Evolutionary conservation across 2,797 vertebrate genomes (phyloP).

Genomic region (Cephalopachus bancanus): DNA sequence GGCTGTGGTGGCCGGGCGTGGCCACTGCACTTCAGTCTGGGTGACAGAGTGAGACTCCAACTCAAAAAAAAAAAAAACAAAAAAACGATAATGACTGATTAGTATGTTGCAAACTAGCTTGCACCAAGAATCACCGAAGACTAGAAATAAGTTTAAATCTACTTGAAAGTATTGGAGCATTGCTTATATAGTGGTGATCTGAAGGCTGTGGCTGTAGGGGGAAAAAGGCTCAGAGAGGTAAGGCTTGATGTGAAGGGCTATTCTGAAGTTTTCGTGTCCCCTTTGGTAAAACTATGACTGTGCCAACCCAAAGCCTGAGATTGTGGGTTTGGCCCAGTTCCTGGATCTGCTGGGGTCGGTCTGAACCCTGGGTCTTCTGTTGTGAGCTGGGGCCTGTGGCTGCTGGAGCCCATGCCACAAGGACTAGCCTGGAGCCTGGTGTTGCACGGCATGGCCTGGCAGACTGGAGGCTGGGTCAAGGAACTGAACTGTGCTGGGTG

Average conservation of each 20-base stretch:
- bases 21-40: too few relatives aligned
- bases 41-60: too few relatives aligned
- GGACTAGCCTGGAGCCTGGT: background rate
- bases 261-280: background rate
- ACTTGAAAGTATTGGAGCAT: constrained; percentile 6
- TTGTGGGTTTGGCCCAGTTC: background rate
- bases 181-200: background rate
- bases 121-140: constrained; percentile 57
- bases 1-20: too few relatives aligned
- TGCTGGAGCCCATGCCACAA: background rate
- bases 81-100: background rate
- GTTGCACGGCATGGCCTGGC: background rate
- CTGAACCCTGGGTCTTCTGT: background rate
- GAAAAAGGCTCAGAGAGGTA: background rate
- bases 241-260: background rate
- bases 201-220: background rate
- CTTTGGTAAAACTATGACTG: background rate
- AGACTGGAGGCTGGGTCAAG: background rate
- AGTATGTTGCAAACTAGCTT: background rate
- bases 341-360: background rate
- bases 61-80: too few relatives aligned
- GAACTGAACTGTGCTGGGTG: background rate
- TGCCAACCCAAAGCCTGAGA: background rate
- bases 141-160: constrained; percentile 47
- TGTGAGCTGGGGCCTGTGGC: too few relatives aligned